Evolutionary conservation across 2,797 vertebrate genomes (phyloP), one percentile per base, ranked within the genome.

Genomic region (Bovichtus diacanthus): DNA sequence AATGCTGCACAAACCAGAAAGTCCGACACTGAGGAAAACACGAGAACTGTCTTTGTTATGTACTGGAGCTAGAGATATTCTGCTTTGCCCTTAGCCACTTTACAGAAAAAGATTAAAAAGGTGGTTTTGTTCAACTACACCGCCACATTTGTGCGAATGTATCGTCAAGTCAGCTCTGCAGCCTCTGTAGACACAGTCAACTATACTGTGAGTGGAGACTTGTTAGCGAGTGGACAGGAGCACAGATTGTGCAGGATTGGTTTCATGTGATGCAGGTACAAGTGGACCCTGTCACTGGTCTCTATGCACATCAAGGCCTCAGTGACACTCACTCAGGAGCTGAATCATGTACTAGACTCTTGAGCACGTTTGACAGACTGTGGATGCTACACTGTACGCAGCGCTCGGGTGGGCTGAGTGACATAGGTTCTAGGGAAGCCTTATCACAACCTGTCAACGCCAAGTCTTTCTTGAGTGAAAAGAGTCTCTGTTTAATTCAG

Each of bases 281-380:
- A 15, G 54, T 47, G 21, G 18, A 41, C 31, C 55, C 51, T 2
- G 8, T 70, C 19, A 49, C 70, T 51, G 63, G 46, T 64, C 59
- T 51, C 39, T 23, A 41, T 49, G 41, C 16, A 51, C 46, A 8
- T 23, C 10, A 31, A 38, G 2, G 38, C 54, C 34, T 80, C 56
- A n/a, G 63, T 51, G 46, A 56, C 50, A 39, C 11, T 62, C 39
- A 31, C 13, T 13, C 51, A 39, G 43, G 23, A 70, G 70, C 31
- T 49, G 61, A 82, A 64, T 63, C 54, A 56, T 29, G 34, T 10
- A 51, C 44, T 51, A 5, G 23, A 73, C 50, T 62, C 51, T 2
- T 2, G 59, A 72, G 43, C 67, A 43, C 6, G 0, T 70, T 39
- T 82, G 78, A 74, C 71, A 76, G 65, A 49, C 74, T 64, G 62